Evolutionary conservation across 2,113 vertebrate genomes (phyloP).

Genomic region (Callospermophilus lateralis): DNA sequence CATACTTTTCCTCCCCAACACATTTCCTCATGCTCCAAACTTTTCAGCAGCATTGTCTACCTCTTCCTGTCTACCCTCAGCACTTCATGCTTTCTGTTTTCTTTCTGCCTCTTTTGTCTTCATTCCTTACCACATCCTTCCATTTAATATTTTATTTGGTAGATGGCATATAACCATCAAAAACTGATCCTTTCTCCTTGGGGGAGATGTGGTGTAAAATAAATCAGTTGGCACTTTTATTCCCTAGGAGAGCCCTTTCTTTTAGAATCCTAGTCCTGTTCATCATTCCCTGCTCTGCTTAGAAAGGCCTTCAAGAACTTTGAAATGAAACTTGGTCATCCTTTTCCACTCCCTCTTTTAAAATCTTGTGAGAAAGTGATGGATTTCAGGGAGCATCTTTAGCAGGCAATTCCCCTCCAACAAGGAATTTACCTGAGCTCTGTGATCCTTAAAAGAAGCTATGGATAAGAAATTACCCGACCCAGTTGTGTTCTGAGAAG

Average conservation of each 20-base stretch:
- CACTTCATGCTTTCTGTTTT: background rate
- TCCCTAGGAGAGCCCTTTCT: background rate
- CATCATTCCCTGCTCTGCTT: background rate
- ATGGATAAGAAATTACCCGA: background rate
- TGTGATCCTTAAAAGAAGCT: background rate
- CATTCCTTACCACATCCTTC: background rate
- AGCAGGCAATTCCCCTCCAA: background rate
- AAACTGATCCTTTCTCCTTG: background rate
- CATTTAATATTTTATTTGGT: background rate
- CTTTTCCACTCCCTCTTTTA: background rate
- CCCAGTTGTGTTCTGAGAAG: background rate
- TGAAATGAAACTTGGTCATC: background rate
- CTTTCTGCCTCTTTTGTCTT: slow-evolving; percentile 19
- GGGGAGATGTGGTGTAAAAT: background rate
- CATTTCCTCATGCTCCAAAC: background rate
- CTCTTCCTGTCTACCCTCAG: background rate
- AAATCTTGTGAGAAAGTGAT: background rate
- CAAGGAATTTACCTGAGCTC: background rate
- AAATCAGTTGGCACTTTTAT: background rate
- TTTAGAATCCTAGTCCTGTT: background rate
- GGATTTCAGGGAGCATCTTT: background rate
- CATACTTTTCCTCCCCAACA: background rate
- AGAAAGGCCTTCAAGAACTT: background rate
- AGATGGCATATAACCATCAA: background rate
- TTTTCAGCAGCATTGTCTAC: background rate